Percentiles rank a stretch among this genome's conserved stretches.
Evolutionary conservation across 2,888 invertebrate genomes (phyloP).

Genomic region (Patella ulyssiponensis): DNA sequence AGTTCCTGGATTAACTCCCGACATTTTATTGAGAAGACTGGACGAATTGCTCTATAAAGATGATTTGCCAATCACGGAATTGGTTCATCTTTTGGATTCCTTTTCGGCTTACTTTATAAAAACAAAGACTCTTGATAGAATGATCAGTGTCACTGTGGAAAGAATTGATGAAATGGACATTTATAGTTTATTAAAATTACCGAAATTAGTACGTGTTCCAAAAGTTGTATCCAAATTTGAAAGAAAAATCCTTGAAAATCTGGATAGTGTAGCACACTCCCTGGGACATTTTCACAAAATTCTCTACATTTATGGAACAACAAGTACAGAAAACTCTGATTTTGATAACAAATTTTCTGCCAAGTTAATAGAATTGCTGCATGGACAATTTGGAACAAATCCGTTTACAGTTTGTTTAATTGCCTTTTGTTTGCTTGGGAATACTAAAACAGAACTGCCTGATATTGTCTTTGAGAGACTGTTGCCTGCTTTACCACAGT

Average conservation of each 20-base stretch:
- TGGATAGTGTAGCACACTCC: conserved; percentile 36
- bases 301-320: neutral
- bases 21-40: too few species aligned
- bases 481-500: conserved; percentile 34
- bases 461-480: conserved; percentile 31
- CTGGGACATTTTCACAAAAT: conserved; percentile 43
- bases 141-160: too few species aligned
- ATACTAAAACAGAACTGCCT: conserved; percentile 31
- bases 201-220: conserved; percentile 16
- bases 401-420: conserved; percentile 31
- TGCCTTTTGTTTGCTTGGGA: conserved; percentile 33
- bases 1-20: too few species aligned
- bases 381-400: conserved; percentile 32
- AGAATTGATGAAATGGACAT: too few species aligned
- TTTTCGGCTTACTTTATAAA: too few species aligned
- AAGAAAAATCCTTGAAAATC: conserved; percentile 32
- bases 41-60: too few species aligned
- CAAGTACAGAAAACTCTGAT: conserved; percentile 28
- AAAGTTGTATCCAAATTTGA: conserved; percentile 38
- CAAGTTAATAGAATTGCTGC: conserved; percentile 29
- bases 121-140: too few species aligned
- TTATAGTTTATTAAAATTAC: too few species aligned
- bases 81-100: too few species aligned
- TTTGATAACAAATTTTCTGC: conserved; percentile 32
- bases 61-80: too few species aligned